Evolutionary conservation across 2,797 vertebrate genomes (phyloP).

Genomic region (Neosilurus hyrtlii): DNA sequence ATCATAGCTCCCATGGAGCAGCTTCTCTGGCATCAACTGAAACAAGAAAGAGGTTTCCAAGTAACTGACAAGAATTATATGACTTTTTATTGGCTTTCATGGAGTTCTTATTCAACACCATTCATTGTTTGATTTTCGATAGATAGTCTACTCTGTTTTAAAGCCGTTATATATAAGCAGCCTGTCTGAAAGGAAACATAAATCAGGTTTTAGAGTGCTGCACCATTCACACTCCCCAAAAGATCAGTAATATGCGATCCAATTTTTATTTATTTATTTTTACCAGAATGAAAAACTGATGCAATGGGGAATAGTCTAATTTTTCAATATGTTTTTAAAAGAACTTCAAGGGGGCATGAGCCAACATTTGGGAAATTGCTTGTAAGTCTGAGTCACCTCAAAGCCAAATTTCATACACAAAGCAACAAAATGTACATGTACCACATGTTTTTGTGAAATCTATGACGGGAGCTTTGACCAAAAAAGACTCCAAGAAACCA

Average conservation of each 20-base stretch:
- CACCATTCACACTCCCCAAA: background rate
- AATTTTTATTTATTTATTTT: background rate
- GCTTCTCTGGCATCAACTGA: background rate
- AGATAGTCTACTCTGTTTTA: background rate
- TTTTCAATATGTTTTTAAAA: background rate
- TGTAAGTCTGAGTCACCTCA: background rate
- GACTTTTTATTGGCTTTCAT: background rate
- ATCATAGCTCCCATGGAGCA: background rate
- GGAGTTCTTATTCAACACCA: background rate
- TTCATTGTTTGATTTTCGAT: background rate
- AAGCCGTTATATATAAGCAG: background rate
- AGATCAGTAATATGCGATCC: background rate
- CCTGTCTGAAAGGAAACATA: background rate
- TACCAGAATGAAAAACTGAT: background rate
- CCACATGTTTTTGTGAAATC: background rate
- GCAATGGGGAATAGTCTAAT: background rate
- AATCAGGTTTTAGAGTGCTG: slow-evolving; percentile 7
- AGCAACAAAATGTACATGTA: slow-evolving; percentile 18
- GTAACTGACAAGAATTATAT: background rate
- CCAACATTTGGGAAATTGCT: background rate
- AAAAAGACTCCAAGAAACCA: slow-evolving; percentile 31
- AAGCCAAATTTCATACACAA: slow-evolving; percentile 1
- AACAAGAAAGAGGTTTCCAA: background rate
- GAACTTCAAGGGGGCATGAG: background rate
- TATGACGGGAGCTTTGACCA: slow-evolving; percentile 23